Evolutionary conservation across 2,888 invertebrate genomes (phyloP).

Genomic region (Pinctada fucata): DNA sequence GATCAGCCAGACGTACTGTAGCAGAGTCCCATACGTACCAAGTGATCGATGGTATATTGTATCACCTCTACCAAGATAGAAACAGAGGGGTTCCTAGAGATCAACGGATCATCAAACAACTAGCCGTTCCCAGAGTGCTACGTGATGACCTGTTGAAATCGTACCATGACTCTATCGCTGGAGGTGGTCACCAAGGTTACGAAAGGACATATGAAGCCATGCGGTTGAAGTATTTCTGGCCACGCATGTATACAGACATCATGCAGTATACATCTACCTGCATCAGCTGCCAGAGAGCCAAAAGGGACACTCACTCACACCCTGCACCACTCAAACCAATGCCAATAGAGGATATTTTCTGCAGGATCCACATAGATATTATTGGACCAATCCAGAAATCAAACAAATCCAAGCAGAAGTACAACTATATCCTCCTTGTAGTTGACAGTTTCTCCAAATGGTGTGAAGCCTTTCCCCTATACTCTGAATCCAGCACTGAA

Average conservation of each 20-base stretch:
- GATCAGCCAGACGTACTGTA: background rate
- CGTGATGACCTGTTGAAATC: constrained; percentile 12
- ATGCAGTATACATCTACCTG: background rate
- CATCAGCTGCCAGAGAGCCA: background rate
- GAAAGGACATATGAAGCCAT: constrained; percentile 9
- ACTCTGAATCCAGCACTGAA: no score
- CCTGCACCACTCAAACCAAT: background rate
- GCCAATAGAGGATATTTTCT: background rate
- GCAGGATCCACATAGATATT: constrained; percentile 1
- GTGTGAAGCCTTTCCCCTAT: no score
- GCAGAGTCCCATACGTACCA: background rate
- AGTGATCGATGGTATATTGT: constrained; percentile 1
- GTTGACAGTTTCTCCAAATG: background rate
- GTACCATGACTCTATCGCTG: constrained; percentile 2
- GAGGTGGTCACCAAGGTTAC: constrained; percentile 19
- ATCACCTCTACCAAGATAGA: constrained; percentile 1
- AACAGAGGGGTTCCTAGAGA: constrained; percentile 7
- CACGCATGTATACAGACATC: background rate
- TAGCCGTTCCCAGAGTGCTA: background rate
- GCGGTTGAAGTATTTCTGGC: constrained; percentile 19
- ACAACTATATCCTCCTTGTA: background rate
- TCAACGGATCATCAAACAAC: background rate
- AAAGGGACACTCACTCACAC: background rate
- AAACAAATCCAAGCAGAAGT: background rate
- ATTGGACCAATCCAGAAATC: background rate